Percentiles rank a stretch among this genome's conserved stretches.
These are phyloP conservation scores for Leptatherina wallacei DNA, from an alignment of 2,797 vertebrate genomes.

Conservation along the genomic window DNA sequence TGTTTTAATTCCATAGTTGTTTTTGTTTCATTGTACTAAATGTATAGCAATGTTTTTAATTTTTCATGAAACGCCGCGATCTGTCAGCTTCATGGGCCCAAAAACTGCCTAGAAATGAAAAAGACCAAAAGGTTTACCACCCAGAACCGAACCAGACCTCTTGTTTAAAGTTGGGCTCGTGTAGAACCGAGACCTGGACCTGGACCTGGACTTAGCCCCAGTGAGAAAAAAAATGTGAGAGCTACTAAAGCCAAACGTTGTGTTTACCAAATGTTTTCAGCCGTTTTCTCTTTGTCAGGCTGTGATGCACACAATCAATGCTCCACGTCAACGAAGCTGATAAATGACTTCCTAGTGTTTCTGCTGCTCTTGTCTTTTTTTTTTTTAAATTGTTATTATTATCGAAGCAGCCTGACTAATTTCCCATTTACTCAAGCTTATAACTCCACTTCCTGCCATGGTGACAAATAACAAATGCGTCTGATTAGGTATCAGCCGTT, in stretches of 20 bases:
- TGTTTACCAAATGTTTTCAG: background rate
- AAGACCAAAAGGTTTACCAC: background rate
- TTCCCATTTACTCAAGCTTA: background rate
- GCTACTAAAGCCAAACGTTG: background rate
- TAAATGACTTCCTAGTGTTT: background rate
- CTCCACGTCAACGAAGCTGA: background rate
- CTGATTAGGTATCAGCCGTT: background rate
- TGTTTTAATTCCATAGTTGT: no score
- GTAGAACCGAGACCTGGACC: background rate
- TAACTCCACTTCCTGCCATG: background rate
- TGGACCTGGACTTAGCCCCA: background rate
- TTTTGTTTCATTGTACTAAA: background rate
- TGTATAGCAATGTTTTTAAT: background rate
- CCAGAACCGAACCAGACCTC: background rate
- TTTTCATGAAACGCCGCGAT: background rate
- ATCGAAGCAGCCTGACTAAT: background rate
- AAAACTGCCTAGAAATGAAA: background rate
- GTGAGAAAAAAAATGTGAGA: background rate
- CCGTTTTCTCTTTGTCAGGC: background rate
- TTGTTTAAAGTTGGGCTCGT: background rate
- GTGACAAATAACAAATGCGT: background rate
- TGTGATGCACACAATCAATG: background rate
- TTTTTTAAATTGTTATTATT: background rate
- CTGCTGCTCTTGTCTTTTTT: background rate
- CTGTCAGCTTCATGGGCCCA: background rate